Evolutionary conservation across 2,888 invertebrate genomes (phyloP).

Genomic region (Tetragnatha montana): DNA sequence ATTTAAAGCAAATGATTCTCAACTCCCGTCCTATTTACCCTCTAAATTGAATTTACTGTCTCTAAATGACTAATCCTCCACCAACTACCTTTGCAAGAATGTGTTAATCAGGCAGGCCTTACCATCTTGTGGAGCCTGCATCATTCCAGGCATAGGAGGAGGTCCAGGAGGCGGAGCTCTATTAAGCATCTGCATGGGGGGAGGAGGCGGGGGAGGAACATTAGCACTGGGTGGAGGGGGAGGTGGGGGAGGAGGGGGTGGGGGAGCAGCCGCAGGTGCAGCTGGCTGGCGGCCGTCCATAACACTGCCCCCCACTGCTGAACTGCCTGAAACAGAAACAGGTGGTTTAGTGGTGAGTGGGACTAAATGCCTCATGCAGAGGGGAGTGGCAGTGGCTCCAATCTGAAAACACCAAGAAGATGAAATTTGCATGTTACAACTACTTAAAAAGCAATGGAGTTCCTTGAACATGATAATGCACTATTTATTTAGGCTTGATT

Average conservation of each 20-base stretch:
- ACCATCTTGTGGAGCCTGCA: conserved; percentile 73
- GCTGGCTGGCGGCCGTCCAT: conserved; percentile 26
- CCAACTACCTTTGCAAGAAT: conserved; percentile 50
- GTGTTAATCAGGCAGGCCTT: conserved; percentile 84
- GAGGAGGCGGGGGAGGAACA: conserved; percentile 74
- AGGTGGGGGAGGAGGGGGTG: conserved; percentile 80
- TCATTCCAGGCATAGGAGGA: conserved; percentile 73
- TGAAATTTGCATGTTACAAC: too few species aligned
- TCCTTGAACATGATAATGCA: too few species aligned
- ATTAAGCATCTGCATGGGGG: conserved; percentile 87
- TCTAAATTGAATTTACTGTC: too few species aligned
- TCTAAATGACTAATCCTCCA: too few species aligned
- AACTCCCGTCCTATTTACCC: too few species aligned
- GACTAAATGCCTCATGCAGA: neutral
- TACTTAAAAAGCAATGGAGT: too few species aligned
- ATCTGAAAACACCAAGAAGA: too few species aligned
- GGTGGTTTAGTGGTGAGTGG: neutral
- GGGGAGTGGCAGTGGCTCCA: neutral
- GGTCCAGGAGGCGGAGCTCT: conserved; percentile 77
- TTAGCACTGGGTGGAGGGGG: conserved; percentile 80
- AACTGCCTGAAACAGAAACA: conserved; percentile 20
- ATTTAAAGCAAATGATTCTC: too few species aligned
- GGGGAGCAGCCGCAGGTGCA: conserved; percentile 73
- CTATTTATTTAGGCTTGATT: too few species aligned
- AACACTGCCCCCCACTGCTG: conserved; percentile 1